phyloP scores from a whole-genome alignment of 2,113 vertebrate genomes.

The Steatornis caripensis region DNA sequence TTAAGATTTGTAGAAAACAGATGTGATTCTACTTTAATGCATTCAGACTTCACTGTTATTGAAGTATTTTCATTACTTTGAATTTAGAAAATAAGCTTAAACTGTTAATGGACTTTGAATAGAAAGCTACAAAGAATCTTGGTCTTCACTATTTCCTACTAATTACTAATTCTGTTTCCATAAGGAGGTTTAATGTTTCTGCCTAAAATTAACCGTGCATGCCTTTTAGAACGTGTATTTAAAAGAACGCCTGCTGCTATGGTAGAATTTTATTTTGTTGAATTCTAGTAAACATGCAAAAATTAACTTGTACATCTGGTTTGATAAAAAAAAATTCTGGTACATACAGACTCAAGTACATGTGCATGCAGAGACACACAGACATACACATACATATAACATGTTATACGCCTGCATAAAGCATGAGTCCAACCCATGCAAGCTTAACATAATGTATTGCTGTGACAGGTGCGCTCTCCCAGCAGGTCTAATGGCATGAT shows the following conservation, averaged over 20 bases:
- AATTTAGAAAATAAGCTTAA: slow-evolving; percentile 27
- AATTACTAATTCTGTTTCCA: slow-evolving; percentile 52
- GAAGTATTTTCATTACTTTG: slow-evolving; percentile 37
- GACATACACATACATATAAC: rapidly evolving
- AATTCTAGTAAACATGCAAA: slow-evolving; percentile 40
- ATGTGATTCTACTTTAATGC: slow-evolving; percentile 3
- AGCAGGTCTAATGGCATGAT: no score
- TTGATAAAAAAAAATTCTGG: not conserved
- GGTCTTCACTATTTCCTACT: not conserved
- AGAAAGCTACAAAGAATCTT: not conserved
- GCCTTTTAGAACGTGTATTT: slow-evolving; percentile 44
- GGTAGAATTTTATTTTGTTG: not conserved
- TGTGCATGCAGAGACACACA: not conserved
- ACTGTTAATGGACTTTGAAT: slow-evolving; percentile 19
- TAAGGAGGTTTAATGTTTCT: slow-evolving; percentile 40
- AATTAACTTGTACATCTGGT: slow-evolving; percentile 12
- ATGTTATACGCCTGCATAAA: not conserved
- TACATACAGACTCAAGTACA: rapidly evolving
- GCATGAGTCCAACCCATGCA: not conserved
- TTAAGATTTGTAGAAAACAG: slow-evolving; percentile 19
- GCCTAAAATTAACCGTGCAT: slow-evolving; percentile 10
- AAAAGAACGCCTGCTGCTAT: slow-evolving; percentile 25
- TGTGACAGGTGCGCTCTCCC: no score
- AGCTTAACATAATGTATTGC: no score
- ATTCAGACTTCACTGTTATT: slow-evolving; percentile 5